Conservation (phyloP, 2,888 invertebrate species). For the Ormyrus rosae region DNA sequence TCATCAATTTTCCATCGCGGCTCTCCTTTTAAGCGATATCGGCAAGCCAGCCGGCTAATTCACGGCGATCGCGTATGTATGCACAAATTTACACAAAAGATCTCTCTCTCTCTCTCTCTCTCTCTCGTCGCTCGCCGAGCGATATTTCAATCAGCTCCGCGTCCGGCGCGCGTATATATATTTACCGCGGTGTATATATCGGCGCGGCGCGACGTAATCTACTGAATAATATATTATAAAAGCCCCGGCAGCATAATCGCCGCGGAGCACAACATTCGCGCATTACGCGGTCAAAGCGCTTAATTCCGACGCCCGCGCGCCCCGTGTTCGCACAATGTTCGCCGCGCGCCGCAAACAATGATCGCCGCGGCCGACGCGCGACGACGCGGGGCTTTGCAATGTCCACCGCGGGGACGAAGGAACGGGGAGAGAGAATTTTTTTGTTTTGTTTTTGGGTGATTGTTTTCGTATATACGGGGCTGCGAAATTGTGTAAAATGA, state of each 20-base stretch:
- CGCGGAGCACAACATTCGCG: slow-evolving; percentile 31
- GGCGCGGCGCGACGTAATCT: slow-evolving; percentile 10
- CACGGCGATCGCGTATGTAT: background rate
- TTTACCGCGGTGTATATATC: background rate
- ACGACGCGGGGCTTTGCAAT: too few species aligned
- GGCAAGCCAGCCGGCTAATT: too few species aligned
- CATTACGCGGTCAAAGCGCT: slow-evolving; percentile 66
- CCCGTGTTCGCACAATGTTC: background rate
- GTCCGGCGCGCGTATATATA: background rate
- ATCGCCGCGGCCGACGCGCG: background rate
- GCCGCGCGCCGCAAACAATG: background rate
- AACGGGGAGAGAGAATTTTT: too few species aligned
- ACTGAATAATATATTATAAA: slow-evolving; percentile 34
- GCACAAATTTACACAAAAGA: slow-evolving; percentile 36
- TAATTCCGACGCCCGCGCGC: slow-evolving; percentile 59
- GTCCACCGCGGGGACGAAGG: too few species aligned
- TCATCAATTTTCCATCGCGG: too few species aligned
- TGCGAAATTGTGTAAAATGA: too few species aligned
- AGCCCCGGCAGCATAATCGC: slow-evolving; percentile 3
- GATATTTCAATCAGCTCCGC: slow-evolving; percentile 16
- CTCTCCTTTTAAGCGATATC: too few species aligned
- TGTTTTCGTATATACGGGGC: too few species aligned
- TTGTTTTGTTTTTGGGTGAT: too few species aligned
- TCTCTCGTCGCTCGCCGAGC: background rate
- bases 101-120: background rate